Conservation (phyloP, 2,888 invertebrate genomes). For the Drosophila cracens region DNA sequence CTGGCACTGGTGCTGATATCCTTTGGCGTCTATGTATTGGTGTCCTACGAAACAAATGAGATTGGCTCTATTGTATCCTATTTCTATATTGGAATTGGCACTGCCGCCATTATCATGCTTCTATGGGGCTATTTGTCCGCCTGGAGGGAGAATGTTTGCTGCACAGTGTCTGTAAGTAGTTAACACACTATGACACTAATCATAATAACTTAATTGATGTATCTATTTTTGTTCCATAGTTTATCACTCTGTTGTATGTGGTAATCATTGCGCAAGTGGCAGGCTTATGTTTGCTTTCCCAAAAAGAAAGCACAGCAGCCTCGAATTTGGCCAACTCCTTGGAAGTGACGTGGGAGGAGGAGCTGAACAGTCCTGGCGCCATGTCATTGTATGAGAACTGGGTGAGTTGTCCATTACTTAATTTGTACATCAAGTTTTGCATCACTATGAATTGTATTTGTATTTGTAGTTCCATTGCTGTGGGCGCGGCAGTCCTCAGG, state of each 20-base stretch:
- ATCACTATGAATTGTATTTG: not conserved
- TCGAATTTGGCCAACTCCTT: constrained; percentile 73
- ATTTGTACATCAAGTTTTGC: not conserved
- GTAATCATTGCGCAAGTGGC: constrained; percentile 68
- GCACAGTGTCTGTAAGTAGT: constrained; percentile 91
- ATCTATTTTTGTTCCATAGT: constrained; percentile 85
- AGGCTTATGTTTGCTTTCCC: constrained; percentile 50
- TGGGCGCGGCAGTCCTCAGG: constrained; percentile 81
- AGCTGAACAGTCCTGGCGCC: constrained; percentile 73
- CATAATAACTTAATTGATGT: not conserved
- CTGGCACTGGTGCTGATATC: constrained; percentile 76
- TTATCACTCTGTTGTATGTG: constrained; percentile 68
- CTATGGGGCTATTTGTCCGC: constrained; percentile 96
- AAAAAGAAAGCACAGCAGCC: constrained; percentile 38
- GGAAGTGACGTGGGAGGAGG: constrained; percentile 85
- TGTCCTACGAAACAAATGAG: constrained; percentile 67
- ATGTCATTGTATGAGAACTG: constrained; percentile 82
- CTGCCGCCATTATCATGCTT: constrained; percentile 86
- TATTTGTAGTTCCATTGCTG: constrained; percentile 80
- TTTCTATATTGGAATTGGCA: constrained; percentile 69
- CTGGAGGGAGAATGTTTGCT: constrained; percentile 93
- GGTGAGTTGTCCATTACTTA: constrained; percentile 54
- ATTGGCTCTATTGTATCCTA: constrained; percentile 51
- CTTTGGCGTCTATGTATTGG: constrained; percentile 73
- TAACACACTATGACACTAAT: constrained; percentile 19